Percentiles rank a stretch among this genome's conserved stretches.
phyloP scores from a whole-genome alignment of 2,888 invertebrate genomes.

The Stenchaetothrips biformis region DNA sequence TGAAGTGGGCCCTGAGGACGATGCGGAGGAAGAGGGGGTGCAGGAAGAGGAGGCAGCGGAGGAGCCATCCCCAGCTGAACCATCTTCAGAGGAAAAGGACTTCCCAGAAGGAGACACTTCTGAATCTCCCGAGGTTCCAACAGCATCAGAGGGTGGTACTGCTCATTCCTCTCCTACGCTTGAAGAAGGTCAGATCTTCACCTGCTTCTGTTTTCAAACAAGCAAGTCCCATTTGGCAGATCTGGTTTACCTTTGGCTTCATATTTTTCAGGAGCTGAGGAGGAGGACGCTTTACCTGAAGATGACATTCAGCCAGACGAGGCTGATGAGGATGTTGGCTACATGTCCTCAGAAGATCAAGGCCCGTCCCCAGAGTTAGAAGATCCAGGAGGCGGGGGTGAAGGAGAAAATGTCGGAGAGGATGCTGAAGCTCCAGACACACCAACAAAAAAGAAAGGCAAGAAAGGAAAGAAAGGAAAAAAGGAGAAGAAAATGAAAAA shows the following conservation, averaged over 20 bases:
- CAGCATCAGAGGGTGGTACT: neutral
- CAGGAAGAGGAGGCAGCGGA: slow-evolving; percentile 40
- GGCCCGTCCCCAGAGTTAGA: neutral
- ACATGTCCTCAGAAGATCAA: slow-evolving; percentile 2
- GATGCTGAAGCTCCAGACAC: neutral
- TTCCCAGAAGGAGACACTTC: neutral
- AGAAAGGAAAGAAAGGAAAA: slow-evolving; percentile 45
- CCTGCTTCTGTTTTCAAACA: neutral
- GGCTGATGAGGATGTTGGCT: slow-evolving; percentile 25
- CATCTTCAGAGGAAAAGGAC: slow-evolving; percentile 23
- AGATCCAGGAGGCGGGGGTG: neutral
- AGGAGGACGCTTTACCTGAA: slow-evolving; percentile 26
- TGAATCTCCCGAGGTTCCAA: neutral
- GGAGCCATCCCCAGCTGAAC: slow-evolving; percentile 35
- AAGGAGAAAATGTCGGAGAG: slow-evolving; percentile 39
- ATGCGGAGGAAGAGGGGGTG: slow-evolving; percentile 43
- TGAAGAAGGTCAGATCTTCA: neutral
- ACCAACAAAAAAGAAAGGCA: slow-evolving; percentile 41
- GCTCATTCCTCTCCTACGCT: slow-evolving; percentile 8
- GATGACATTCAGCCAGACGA: neutral
- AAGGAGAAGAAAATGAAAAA: slow-evolving; percentile 37
- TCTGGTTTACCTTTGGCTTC: neutral
- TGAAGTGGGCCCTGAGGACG: slow-evolving; percentile 35
- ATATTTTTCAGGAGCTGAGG: slow-evolving; percentile 37
- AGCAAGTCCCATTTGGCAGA: neutral